A percentile compares a stretch with the other conserved stretches of the same genome.
Evolutionary conservation across 2,113 vertebrate genomes (phyloP).

Genomic region (Dromiciops gliroides): DNA sequence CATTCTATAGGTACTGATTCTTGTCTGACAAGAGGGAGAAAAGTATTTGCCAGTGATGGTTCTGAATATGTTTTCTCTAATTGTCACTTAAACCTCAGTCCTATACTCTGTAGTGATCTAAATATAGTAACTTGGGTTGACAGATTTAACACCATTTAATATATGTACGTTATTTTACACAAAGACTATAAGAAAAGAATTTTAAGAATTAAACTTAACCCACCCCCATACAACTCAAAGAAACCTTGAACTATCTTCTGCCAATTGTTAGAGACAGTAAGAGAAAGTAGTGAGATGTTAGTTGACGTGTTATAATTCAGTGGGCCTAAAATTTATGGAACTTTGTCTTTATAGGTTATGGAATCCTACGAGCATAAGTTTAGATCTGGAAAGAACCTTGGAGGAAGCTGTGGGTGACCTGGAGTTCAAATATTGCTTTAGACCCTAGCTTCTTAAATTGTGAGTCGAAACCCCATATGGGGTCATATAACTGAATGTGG

Average conservation of each 20-base stretch:
- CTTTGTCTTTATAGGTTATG: background rate
- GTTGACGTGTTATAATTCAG: background rate
- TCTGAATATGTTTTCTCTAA: conserved; percentile 77
- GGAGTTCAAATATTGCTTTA: background rate
- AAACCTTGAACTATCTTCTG: background rate
- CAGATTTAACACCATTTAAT: conserved; percentile 76
- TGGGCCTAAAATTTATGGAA: background rate
- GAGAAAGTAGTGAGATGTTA: background rate
- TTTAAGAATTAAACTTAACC: conserved; percentile 69
- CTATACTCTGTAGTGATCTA: conserved; percentile 64
- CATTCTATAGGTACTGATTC: conserved; percentile 50
- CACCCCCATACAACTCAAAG: background rate
- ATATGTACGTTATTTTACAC: conserved; percentile 51
- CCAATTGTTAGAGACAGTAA: background rate
- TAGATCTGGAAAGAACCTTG: background rate
- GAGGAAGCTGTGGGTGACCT: background rate
- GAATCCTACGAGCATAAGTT: background rate
- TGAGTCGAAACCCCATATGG: too few species aligned
- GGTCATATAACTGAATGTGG: too few species aligned
- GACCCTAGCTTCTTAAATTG: too few species aligned
- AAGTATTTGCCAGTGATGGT: conserved; percentile 75
- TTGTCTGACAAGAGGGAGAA: conserved; percentile 56
- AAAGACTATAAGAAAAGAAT: conserved; percentile 67
- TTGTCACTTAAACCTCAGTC: conserved; percentile 74
- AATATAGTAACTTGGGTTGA: conserved; percentile 72